phyloP scores from a whole-genome alignment of 2,113 vertebrate genomes.

The Tragelaphus imberbis region DNA sequence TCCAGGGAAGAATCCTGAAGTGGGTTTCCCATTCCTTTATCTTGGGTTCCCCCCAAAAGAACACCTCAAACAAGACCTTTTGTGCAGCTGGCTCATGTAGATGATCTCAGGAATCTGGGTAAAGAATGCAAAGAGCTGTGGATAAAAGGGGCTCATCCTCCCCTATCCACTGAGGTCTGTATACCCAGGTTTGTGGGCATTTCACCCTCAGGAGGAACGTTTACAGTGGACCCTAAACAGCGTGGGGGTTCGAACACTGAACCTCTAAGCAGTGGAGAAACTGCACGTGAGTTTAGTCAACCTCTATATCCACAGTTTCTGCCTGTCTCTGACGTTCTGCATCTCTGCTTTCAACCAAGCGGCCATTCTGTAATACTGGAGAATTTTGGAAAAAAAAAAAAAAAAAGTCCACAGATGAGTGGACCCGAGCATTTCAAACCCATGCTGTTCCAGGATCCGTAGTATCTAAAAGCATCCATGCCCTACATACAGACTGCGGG shows the following conservation, averaged over 20 bases:
- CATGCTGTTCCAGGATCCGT: not conserved
- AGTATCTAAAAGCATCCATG: not conserved
- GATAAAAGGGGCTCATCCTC: not conserved
- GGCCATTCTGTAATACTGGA: rapidly evolving
- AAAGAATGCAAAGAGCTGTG: not conserved
- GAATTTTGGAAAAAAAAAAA: not conserved
- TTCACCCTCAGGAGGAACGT: too few species aligned
- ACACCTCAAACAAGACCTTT: not conserved
- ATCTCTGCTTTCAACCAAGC: not conserved
- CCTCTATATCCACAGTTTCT: not conserved
- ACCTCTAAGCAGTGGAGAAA: too few species aligned
- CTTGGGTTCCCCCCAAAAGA: not conserved
- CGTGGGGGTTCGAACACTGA: not conserved
- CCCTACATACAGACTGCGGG: rapidly evolving
- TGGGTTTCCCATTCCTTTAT: not conserved
- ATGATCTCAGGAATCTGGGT: too few species aligned
- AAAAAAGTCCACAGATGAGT: not conserved
- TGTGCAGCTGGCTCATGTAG: too few species aligned
- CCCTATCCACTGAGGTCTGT: not conserved
- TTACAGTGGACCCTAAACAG: not conserved
- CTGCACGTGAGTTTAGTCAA: too few species aligned
- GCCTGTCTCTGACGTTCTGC: not conserved
- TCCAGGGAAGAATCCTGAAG: not conserved
- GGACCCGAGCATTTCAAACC: not conserved
- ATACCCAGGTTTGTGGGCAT: too few species aligned